Percentiles rank a stretch among this genome's conserved stretches.
Conservation (phyloP, 1,140 invertebrate species). For the Phymorhynchus buccinoides region DNA sequence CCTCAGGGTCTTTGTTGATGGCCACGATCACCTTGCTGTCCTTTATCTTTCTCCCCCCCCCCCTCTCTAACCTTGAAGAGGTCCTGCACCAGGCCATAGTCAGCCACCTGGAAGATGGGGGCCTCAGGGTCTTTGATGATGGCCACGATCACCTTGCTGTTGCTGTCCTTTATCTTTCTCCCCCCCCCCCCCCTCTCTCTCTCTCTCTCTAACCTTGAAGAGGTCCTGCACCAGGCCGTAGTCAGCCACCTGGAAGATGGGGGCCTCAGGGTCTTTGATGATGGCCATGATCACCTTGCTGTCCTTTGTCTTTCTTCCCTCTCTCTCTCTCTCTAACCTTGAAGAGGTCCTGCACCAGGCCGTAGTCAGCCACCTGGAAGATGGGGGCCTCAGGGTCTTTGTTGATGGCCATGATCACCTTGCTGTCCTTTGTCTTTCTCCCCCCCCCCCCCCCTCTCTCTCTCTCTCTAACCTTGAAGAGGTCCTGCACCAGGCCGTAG, state of each 20-base stretch:
- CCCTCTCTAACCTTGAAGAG: constrained; percentile 93
- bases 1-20: constrained; percentile 99
- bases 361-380: constrained; percentile 98
- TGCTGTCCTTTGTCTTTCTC: constrained; percentile 94
- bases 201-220: no score
- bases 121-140: constrained; percentile 99
- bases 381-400: constrained; percentile 99
- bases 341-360: constrained; percentile 98
- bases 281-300: no score
- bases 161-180: no score
- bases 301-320: no score
- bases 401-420: constrained; percentile 99
- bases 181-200: no score
- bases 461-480: constrained; percentile 84
- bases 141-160: constrained; percentile 99
- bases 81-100: constrained; percentile 97
- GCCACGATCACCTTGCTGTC: constrained; percentile 99
- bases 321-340: no score
- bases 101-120: constrained; percentile 99
- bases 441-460: no score
- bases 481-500: constrained; percentile 95
- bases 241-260: no score
- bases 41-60: no score
- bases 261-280: no score
- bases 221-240: no score